Evolutionary conservation across 2,113 vertebrate species (phyloP).

Genomic region (Thalassoma bifasciatum): DNA sequence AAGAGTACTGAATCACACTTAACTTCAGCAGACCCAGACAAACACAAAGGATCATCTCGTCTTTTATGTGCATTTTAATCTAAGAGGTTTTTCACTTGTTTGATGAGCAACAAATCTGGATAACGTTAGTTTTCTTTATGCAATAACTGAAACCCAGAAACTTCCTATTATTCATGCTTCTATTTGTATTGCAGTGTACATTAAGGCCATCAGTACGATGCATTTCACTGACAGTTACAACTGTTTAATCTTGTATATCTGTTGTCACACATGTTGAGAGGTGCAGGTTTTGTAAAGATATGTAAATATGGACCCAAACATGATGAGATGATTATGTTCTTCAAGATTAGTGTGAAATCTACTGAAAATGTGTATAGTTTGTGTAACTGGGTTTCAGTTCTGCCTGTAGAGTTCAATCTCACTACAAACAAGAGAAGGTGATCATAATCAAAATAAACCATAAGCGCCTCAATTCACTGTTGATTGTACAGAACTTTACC

Average conservation of each 20-base stretch:
- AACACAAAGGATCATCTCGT: conserved; percentile 16
- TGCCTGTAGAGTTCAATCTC: conserved; percentile 64
- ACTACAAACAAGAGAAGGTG: conserved; percentile 36
- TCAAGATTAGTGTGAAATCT: conserved; percentile 10
- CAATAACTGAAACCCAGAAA: conserved; percentile 36
- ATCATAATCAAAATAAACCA: conserved; percentile 48
- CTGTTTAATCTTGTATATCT: conserved; percentile 32
- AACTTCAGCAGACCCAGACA: conserved; percentile 39
- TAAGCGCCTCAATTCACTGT: conserved; percentile 74
- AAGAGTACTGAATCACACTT: conserved; percentile 68
- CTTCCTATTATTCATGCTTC: conserved; percentile 9
- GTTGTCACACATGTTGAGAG: conserved; percentile 35
- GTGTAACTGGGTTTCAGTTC: conserved; percentile 26
- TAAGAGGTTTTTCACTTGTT: conserved; percentile 6
- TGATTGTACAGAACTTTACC: conserved; percentile 74
- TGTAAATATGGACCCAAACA: conserved; percentile 67
- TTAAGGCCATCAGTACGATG: neutral
- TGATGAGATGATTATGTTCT: conserved; percentile 12
- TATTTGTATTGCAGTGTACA: conserved; percentile 38
- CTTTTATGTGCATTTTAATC: conserved; percentile 40
- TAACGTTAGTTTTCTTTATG: conserved; percentile 3
- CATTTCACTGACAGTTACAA: conserved; percentile 14
- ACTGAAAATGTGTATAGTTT: conserved; percentile 33
- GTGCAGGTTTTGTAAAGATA: conserved; percentile 55
- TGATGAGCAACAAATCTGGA: neutral